These are phyloP conservation scores for Chionoecetes opilio DNA, from an alignment of 1,140 invertebrate genomes.

Conservation along the genomic window DNA sequence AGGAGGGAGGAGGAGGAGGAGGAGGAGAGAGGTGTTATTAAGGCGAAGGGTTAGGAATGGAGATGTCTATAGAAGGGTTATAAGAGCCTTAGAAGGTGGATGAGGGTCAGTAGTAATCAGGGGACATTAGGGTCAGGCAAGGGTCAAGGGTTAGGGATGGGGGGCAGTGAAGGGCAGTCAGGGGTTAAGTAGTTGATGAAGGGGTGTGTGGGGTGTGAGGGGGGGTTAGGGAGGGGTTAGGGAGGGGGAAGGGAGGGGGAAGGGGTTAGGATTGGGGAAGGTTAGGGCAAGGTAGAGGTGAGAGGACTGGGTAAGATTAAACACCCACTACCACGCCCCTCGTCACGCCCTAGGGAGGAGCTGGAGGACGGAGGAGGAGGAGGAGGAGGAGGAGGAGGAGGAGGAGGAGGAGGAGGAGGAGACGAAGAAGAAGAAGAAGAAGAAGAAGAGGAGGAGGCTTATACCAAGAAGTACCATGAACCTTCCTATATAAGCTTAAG, in stretches of 20 bases:
- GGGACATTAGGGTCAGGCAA: no score
- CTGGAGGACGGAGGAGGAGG: background rate
- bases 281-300: no score
- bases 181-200: no score
- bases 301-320: no score
- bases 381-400: constrained; percentile 4
- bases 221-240: no score
- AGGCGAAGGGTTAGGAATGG: background rate
- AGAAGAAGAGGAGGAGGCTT: no score
- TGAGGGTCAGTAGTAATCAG: background rate
- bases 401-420: constrained; percentile 13
- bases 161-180: no score
- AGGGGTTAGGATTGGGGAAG: no score
- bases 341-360: background rate
- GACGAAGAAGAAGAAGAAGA: no score
- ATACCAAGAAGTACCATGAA: background rate
- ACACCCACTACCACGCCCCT: background rate
- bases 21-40: background rate
- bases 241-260: no score
- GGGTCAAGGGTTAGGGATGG: no score
- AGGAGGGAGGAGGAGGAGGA: background rate
- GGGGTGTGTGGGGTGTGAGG: no score
- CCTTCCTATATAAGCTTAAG: background rate
- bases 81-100: background rate
- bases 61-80: background rate